Percentiles rank a stretch among this genome's conserved stretches.
These are phyloP conservation scores for Drosophila atroscutellata DNA, from an alignment of 2,888 invertebrate species.

Conservation along the genomic window DNA sequence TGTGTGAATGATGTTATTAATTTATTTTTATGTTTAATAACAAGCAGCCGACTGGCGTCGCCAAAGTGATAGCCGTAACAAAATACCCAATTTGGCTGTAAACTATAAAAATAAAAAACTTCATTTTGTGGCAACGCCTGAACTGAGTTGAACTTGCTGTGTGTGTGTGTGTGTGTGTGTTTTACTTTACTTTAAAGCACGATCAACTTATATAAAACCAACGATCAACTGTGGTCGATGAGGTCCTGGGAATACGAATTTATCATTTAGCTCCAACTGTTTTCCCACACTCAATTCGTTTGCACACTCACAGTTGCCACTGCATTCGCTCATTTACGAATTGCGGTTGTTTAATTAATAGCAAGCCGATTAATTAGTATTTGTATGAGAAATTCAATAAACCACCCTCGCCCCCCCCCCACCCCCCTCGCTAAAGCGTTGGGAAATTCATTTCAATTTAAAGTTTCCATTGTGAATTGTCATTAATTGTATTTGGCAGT, in stretches of 20 bases:
- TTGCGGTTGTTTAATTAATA: slow-evolving; percentile 75
- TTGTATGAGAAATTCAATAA: slow-evolving; percentile 52
- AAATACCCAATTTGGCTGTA: slow-evolving; percentile 48
- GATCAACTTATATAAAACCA: slow-evolving; percentile 16
- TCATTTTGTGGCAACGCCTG: slow-evolving; percentile 14
- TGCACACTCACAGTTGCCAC: slow-evolving; percentile 7
- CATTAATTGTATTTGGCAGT: slow-evolving; percentile 60
- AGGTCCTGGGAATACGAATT: slow-evolving; percentile 20
- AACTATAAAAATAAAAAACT: slow-evolving; percentile 31
- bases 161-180: not conserved
- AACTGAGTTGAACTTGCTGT: slow-evolving; percentile 2
- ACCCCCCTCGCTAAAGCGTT: not conserved
- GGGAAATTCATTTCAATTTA: slow-evolving; percentile 38
- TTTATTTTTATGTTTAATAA: slow-evolving; percentile 79
- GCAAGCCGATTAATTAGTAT: slow-evolving; percentile 71
- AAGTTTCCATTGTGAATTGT: slow-evolving; percentile 40
- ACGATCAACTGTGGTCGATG: not conserved
- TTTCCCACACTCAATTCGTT: not conserved
- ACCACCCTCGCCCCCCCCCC: not conserved
- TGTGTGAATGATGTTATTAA: slow-evolving; percentile 54
- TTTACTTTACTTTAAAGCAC: slow-evolving; percentile 6
- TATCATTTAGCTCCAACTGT: slow-evolving; percentile 16
- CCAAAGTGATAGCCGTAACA: slow-evolving; percentile 54
- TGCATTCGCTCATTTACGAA: slow-evolving; percentile 34
- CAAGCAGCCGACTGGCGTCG: slow-evolving; percentile 53